phyloP scores from a whole-genome alignment of 2,113 vertebrate species.

The Heliornis fulica region DNA sequence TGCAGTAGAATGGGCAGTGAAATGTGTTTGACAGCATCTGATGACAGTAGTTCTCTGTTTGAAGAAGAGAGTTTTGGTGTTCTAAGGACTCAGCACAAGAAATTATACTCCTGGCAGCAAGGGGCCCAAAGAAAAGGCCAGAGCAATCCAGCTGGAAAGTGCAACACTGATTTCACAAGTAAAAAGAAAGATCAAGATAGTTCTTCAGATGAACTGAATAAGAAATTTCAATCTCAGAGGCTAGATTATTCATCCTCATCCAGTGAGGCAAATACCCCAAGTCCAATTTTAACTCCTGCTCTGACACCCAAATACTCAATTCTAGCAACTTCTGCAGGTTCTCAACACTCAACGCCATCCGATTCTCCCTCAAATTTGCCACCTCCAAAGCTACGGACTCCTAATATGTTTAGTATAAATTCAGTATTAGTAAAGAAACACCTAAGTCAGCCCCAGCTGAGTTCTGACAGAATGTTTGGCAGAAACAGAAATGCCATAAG shows the following conservation, averaged over 20 bases:
- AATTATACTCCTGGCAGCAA: conserved; percentile 75
- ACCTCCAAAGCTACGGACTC: conserved; percentile 79
- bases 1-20: conserved; percentile 83
- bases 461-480: conserved; percentile 81
- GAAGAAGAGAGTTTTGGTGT: conserved; percentile 83
- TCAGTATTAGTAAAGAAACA: conserved; percentile 84
- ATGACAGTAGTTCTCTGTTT: conserved; percentile 91
- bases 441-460: conserved; percentile 91
- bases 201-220: conserved; percentile 89
- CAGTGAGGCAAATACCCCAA: conserved; percentile 79
- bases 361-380: conserved; percentile 74
- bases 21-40: conserved; percentile 87
- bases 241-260: conserved; percentile 89
- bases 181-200: conserved; percentile 76
- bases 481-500: conserved; percentile 94
- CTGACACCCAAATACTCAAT: conserved; percentile 63
- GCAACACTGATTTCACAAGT: conserved; percentile 50
- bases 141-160: conserved; percentile 50
- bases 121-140: conserved; percentile 71
- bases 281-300: conserved; percentile 74
- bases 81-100: conserved; percentile 74
- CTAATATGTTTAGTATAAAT: conserved; percentile 76
- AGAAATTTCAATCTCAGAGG: conserved; percentile 86
- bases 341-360: neutral
- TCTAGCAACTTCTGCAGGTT: conserved; percentile 17